Conservation (phyloP, 2,113 vertebrate species). For the Tachysurus vachellii region DNA sequence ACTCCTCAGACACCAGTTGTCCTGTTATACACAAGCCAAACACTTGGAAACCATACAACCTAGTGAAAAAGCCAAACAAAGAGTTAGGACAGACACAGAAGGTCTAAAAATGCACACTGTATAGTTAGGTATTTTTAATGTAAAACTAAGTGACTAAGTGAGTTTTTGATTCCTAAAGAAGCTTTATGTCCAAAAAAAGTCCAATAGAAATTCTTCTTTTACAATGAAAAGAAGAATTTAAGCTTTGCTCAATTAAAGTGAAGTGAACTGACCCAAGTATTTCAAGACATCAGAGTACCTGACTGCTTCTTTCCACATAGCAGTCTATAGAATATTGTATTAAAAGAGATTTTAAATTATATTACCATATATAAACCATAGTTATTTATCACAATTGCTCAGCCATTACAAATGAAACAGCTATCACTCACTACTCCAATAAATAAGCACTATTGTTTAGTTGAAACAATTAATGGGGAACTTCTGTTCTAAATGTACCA, state of each 20-base stretch:
- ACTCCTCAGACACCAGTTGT: background rate
- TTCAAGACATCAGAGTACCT: background rate
- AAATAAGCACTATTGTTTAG: background rate
- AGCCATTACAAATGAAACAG: background rate
- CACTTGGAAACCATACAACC: background rate
- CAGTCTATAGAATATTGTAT: background rate
- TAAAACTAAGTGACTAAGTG: background rate
- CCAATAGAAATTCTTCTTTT: background rate
- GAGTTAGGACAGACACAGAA: background rate
- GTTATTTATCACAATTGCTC: background rate
- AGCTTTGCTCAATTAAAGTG: background rate
- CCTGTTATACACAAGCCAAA: background rate
- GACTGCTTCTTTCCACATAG: background rate
- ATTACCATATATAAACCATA: background rate
- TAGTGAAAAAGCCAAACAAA: background rate
- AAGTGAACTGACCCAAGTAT: background rate
- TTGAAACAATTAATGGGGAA: background rate
- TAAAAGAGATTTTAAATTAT: background rate
- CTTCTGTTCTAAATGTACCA: background rate
- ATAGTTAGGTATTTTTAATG: background rate
- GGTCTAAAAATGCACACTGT: background rate
- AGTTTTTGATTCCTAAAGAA: background rate
- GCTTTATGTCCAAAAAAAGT: background rate
- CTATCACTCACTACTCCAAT: background rate
- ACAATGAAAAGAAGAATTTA: background rate